Evolutionary conservation across 2,888 invertebrate species (phyloP).

Genomic region (Hypselothyrea guttata): DNA sequence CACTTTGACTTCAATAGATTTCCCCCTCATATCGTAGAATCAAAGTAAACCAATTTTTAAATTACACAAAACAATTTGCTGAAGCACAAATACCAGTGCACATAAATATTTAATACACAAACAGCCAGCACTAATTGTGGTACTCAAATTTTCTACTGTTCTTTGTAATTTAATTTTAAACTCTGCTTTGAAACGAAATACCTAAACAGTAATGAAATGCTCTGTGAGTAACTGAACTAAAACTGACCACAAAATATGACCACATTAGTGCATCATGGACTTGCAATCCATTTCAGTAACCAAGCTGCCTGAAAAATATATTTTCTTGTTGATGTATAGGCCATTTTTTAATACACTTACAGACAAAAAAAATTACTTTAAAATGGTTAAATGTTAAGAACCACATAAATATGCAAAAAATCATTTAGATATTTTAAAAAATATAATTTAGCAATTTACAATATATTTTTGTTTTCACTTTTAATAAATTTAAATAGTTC

Average conservation of each 20-base stretch:
- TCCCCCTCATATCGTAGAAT: slow-evolving; percentile 17
- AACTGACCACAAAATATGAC: slow-evolving; percentile 25
- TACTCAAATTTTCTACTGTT: neutral
- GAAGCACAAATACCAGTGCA: too few species aligned
- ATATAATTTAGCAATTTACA: too few species aligned
- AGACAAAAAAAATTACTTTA: too few species aligned
- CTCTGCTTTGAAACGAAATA: neutral
- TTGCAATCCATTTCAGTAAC: neutral
- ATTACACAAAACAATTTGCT: neutral
- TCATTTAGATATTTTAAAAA: too few species aligned
- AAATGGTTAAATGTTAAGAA: too few species aligned
- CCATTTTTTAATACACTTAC: too few species aligned
- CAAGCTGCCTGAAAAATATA: neutral
- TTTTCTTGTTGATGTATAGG: neutral
- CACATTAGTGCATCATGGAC: slow-evolving; percentile 20
- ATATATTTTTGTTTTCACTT: too few species aligned
- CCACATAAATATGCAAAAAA: too few species aligned
- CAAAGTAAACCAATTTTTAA: slow-evolving; percentile 14
- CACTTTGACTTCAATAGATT: neutral
- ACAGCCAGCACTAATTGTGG: slow-evolving; percentile 13
- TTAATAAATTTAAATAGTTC: too few species aligned
- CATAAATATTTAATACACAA: slow-evolving; percentile 15
- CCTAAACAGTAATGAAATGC: slow-evolving; percentile 1
- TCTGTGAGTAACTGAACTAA: slow-evolving; percentile 6
- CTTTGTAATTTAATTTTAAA: slow-evolving; percentile 13